Base-by-base conservation (phyloP, 2,797 vertebrate species). In the Semaprochilodus insignis region DNA sequence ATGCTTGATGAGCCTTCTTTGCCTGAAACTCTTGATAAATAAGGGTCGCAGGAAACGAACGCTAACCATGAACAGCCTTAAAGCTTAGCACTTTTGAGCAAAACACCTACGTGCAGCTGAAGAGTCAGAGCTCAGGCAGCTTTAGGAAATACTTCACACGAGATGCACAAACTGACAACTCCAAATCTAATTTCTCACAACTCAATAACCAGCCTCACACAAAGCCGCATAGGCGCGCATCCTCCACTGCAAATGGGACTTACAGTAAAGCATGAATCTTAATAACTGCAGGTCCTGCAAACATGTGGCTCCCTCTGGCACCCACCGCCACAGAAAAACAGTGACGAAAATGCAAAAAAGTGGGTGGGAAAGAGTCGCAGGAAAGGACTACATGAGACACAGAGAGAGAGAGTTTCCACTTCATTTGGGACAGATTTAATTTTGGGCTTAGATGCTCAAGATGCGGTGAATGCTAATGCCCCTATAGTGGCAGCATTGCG, bases 121-220 rank as follows among this genome's bases (percentile, higher is more conserved):
- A 31, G 60, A 55, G 25, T 6, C 52, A 34, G 72, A 65, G 6
- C 34, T 36, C 59, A 48, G 76, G 31, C 13, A 66, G 75, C 81
- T 34, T 1, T 23, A 76, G 44, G 75, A 67, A 60, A 74, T 74
- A 78, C 78, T 78, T 74, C 70, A 67, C 71, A 36, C 70, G 51
- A 48, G 77, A 78, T 52, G 71, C 54, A 69, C 17, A 70, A 44
- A 54, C 71, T 57, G 81, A 82, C 77, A 63, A 52, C 72, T 70
- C 63, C 71, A 83, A 80, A 74, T 83, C 77, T 80, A 75, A 83
- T 83, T 83, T 80, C 77, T 75, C 54, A 67, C 82, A 70, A 83
- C 77, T 80, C 82, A 83, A 75, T 80, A 79, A 83, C 36, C 52
- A n/a, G 66, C 23, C 71, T 36, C 25, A 74, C 63, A 69, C 55